Evolutionary conservation across 2,113 vertebrate genomes (phyloP), one percentile per base, ranked within the genome.

Genomic region (Oreochromis niloticus): DNA sequence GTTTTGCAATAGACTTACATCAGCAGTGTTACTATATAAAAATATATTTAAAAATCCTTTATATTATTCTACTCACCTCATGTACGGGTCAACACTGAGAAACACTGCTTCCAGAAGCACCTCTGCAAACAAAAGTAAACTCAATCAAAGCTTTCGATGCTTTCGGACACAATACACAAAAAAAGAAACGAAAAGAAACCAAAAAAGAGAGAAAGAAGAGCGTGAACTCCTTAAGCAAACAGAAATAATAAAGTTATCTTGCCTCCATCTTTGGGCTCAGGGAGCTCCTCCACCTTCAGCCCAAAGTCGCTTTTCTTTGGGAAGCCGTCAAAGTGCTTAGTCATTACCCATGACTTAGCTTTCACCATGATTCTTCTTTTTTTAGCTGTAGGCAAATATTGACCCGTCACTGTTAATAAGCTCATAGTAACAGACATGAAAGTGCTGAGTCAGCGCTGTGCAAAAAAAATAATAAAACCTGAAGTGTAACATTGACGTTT

Each of bases 1-100:
- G 16, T 3, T 6, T 12, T 46, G 10, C 34, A 19, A 4, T 39
- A 3, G 16, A 1, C 4, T 30, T 32, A 14, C 9, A 13, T 5
- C 41, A 3, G 14, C 4, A 30, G 9, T 7, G 19, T 61, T 9
- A 24, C 24, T 39, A 32, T 32, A 6, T 43, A 12, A 11, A 10
- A 27, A 5, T 34, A 14, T 6, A 1, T 9, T 16, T 32, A 32
- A 32, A 32, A 32, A 32, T 32, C 7, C 9, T 6, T 12, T 9
- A 11, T 19, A 19, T 52, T 52, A 24, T 22, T 71, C 8, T 9
- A 13, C 84, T 27, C 96, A 97, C 98, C 98, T 98, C 97, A 98
- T 98, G 89, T 98, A 99, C 24, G 98, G 97, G 88, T 99, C 97
- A 61, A 99, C 95, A n/a, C 97, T 97, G 88, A 98, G 96, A 94